These are phyloP conservation scores for Poicephalus gulielmi DNA, from an alignment of 2,113 vertebrate genomes.

Conservation along the genomic window DNA sequence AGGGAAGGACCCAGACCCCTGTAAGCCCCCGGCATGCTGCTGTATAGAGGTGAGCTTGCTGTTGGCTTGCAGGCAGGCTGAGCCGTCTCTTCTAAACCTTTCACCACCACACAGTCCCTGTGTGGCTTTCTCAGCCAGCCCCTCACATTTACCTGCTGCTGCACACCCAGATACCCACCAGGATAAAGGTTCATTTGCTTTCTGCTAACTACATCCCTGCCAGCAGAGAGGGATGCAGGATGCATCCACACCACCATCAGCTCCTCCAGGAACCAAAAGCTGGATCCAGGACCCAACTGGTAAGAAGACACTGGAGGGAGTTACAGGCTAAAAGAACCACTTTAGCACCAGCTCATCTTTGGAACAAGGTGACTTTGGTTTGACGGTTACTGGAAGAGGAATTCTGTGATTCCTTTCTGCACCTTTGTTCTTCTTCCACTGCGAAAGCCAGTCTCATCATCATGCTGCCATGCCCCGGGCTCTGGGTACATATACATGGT, in stretches of 20 bases:
- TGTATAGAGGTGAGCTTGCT: fast-evolving
- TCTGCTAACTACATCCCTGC: neutral
- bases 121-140: neutral
- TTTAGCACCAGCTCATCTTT: neutral
- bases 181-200: neutral
- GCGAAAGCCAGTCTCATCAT: neutral
- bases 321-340: neutral
- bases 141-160: neutral
- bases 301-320: neutral
- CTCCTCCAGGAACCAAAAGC: neutral
- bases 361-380: neutral
- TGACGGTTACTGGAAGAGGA: neutral
- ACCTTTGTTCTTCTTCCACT: neutral
- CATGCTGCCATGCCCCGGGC: neutral
- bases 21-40: fast-evolving
- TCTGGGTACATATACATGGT: fast-evolving
- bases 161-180: neutral
- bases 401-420: neutral
- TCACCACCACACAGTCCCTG: neutral
- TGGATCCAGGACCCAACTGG: fast-evolving
- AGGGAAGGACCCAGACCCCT: neutral
- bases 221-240: neutral
- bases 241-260: neutral
- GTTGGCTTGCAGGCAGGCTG: neutral
- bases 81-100: neutral